A percentile compares a stretch with the other conserved stretches of the same genome.
Evolutionary conservation across 2,888 invertebrate genomes (phyloP).

Genomic region (Teleogryllus oceanicus): DNA sequence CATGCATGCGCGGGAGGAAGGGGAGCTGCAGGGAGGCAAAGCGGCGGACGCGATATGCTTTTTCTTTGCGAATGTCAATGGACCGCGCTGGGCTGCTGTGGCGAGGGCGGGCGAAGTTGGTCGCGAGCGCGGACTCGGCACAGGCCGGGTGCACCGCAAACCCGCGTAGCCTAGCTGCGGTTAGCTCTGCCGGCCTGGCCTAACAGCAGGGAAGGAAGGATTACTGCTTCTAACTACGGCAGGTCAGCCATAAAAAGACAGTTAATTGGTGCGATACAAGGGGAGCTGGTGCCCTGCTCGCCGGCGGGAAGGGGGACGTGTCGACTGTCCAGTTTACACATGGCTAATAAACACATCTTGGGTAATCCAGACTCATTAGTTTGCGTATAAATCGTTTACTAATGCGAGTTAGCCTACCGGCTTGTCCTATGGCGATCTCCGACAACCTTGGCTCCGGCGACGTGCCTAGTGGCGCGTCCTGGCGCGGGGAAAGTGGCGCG

Average conservation of each 20-base stretch:
- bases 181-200: neutral
- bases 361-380: conserved; percentile 18
- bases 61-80: no score
- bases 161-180: conserved; percentile 5
- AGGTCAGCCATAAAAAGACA: neutral
- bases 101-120: neutral
- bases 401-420: neutral
- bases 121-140: neutral
- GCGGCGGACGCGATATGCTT: no score
- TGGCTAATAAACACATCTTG: conserved; percentile 18
- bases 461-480: neutral
- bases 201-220: conserved; percentile 9
- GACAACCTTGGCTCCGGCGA: neutral
- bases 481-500: neutral
- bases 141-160: conserved; percentile 5
- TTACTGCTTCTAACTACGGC: conserved; percentile 2
- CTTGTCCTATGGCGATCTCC: conserved; percentile 5
- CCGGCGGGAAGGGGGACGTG: neutral
- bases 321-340: neutral
- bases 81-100: neutral
- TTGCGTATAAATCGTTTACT: conserved; percentile 18
- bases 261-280: conserved; percentile 18
- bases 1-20: no score
- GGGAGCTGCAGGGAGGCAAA: no score
- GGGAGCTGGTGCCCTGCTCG: neutral